Conservation (phyloP, 2,113 vertebrate genomes). For the Macroglossus sobrinus region DNA sequence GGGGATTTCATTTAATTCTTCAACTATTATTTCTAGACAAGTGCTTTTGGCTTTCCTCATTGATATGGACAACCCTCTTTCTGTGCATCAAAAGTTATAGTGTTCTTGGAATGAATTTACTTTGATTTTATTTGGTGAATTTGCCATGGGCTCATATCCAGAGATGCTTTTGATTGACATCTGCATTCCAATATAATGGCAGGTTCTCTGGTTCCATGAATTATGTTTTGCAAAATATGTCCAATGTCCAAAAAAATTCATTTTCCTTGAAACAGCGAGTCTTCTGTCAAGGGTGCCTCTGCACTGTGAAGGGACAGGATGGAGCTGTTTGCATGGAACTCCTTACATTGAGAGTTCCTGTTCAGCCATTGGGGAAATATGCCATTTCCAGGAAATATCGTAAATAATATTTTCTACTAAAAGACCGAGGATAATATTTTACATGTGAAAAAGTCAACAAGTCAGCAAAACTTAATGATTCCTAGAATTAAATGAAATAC, state of each 20-base stretch:
- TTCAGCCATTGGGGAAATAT: background rate
- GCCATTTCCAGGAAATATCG: constrained; percentile 66
- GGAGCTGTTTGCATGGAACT: background rate
- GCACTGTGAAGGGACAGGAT: background rate
- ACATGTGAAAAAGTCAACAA: background rate
- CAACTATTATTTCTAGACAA: background rate
- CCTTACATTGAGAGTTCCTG: background rate
- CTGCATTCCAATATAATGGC: background rate
- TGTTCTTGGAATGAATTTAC: background rate
- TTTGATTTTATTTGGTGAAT: background rate
- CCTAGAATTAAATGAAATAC: constrained; percentile 34
- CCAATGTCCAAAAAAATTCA: background rate
- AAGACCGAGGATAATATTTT: background rate
- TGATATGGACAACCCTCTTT: background rate
- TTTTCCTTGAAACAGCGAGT: background rate
- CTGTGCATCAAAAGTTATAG: background rate
- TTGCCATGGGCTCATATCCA: background rate
- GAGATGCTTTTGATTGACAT: background rate
- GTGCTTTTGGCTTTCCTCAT: background rate
- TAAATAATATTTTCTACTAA: no score
- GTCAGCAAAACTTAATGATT: constrained; percentile 12
- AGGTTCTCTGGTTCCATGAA: background rate
- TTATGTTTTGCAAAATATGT: background rate
- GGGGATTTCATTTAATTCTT: background rate
- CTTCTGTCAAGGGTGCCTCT: background rate